These are phyloP conservation scores for Bradypodion pumilum DNA, from an alignment of 2,797 vertebrate genomes.

Conservation along the genomic window DNA sequence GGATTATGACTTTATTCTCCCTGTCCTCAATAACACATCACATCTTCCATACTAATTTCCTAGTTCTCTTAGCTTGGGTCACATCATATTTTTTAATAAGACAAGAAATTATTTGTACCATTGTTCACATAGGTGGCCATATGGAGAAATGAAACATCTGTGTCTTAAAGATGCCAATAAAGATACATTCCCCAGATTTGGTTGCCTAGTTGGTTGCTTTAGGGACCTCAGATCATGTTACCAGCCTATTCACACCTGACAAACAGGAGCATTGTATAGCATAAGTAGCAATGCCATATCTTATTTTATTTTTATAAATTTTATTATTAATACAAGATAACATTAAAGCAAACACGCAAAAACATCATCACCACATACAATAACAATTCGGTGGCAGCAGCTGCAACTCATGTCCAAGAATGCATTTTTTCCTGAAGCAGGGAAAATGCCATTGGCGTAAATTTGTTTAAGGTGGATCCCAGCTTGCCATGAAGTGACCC, in stretches of 20 bases:
- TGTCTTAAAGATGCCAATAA: neutral
- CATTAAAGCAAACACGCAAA: no score
- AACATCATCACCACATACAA: no score
- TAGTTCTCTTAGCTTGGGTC: neutral
- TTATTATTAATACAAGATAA: no score
- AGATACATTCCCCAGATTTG: neutral
- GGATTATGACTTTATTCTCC: neutral
- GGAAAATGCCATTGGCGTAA: no score
- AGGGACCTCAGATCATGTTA: fast-evolving
- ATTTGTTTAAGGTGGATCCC: no score
- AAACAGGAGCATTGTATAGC: constrained; percentile 17
- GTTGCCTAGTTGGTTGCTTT: neutral
- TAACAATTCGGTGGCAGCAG: no score
- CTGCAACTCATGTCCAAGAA: no score
- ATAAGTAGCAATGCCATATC: constrained; percentile 41
- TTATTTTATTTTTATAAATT: no score
- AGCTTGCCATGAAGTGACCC: no score
- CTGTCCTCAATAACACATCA: neutral
- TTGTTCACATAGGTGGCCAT: neutral
- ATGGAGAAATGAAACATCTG: neutral
- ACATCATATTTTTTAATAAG: neutral
- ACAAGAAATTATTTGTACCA: neutral
- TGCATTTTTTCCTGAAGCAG: no score
- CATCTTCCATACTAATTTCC: neutral
- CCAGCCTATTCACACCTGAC: constrained; percentile 23